Conservation (phyloP, 2,113 vertebrate genomes). For the Caretta caretta region DNA sequence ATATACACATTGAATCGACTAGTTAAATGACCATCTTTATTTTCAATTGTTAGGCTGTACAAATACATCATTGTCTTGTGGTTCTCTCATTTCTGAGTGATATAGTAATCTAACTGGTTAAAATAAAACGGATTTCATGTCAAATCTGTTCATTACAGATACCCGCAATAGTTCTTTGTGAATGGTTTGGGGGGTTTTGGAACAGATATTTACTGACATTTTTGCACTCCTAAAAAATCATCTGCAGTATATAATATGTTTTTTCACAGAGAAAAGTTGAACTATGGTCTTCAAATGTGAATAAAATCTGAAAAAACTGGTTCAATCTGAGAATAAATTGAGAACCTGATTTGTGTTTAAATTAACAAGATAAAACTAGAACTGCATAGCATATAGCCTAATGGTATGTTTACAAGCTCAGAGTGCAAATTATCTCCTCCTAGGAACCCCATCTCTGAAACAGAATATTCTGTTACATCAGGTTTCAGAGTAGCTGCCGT, state of each 20-base stretch:
- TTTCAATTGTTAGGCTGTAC: neutral
- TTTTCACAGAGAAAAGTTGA: neutral
- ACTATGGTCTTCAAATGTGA: neutral
- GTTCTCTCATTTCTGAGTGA: neutral
- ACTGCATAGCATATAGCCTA: neutral
- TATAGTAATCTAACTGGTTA: neutral
- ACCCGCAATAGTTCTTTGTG: neutral
- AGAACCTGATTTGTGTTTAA: neutral
- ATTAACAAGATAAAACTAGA: neutral
- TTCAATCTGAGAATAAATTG: neutral
- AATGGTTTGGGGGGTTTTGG: fast-evolving
- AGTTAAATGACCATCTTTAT: neutral
- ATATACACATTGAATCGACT: neutral
- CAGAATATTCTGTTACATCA: neutral
- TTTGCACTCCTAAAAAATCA: neutral
- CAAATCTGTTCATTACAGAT: neutral
- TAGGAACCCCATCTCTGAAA: neutral
- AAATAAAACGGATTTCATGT: neutral
- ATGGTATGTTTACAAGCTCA: neutral
- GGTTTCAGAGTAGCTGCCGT: no score
- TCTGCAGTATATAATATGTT: fast-evolving
- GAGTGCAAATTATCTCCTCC: neutral
- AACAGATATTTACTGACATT: neutral
- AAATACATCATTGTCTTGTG: neutral
- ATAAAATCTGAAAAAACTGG: neutral